Conservation (phyloP, 2,888 invertebrate species). For the Cephonodes hylas region DNA sequence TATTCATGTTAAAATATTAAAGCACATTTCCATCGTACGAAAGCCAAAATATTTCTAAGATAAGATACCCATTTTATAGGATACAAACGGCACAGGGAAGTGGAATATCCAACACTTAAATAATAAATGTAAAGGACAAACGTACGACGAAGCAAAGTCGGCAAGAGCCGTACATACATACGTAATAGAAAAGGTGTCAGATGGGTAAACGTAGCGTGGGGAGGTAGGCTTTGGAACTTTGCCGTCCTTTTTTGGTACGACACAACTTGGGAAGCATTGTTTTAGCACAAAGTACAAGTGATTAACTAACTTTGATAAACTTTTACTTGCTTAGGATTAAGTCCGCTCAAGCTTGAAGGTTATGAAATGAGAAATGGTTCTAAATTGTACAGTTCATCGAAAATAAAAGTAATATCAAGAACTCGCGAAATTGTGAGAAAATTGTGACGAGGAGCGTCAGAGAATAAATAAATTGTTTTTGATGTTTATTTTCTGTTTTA, state of each 20-base stretch:
- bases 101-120: not conserved
- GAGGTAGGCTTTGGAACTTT: not conserved
- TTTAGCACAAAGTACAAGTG: not conserved
- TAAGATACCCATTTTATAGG: not conserved
- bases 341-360: not conserved
- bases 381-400: not conserved
- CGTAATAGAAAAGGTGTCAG: not conserved
- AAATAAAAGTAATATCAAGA: not conserved
- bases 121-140: not conserved
- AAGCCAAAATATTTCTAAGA: not conserved
- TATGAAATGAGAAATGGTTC: not conserved
- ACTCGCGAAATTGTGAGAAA: not conserved
- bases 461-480: not conserved
- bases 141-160: not conserved
- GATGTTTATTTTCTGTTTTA: not conserved
- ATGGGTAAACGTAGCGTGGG: not conserved
- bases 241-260: not conserved
- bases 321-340: not conserved
- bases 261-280: not conserved
- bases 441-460: not conserved
- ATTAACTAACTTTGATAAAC: conserved; percentile 1
- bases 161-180: not conserved
- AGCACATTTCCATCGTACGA: not conserved
- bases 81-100: not conserved
- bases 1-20: too few species aligned